Evolutionary conservation across 2,888 invertebrate genomes (phyloP).

Genomic region (Hemaris fuciformis): DNA sequence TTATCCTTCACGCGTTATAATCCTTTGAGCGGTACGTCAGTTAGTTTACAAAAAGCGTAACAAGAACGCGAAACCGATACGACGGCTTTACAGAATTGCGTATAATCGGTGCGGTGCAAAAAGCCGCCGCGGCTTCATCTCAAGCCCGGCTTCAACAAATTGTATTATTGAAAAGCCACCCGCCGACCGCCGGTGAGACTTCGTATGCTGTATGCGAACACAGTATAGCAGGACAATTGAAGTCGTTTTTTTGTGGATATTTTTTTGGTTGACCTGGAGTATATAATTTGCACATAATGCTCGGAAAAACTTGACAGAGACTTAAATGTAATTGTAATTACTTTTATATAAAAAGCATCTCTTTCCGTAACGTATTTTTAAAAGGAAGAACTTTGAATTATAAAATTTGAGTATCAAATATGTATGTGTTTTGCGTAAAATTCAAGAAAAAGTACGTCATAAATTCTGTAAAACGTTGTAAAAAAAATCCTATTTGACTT

Average conservation of each 20-base stretch:
- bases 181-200: neutral
- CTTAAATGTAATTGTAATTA: too few relatives aligned
- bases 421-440: too few relatives aligned
- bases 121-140: conserved; percentile 19
- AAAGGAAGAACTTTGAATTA: too few relatives aligned
- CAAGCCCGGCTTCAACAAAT: conserved; percentile 29
- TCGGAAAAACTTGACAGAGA: too few relatives aligned
- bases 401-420: too few relatives aligned
- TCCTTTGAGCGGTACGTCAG: neutral
- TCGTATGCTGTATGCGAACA: neutral
- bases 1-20: neutral
- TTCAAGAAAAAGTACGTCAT: too few relatives aligned
- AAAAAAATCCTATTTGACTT: too few relatives aligned
- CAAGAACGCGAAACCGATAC: conserved; percentile 33
- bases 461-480: too few relatives aligned
- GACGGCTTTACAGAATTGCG: conserved; percentile 29
- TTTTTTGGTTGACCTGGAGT: neutral
- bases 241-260: too few relatives aligned
- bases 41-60: conserved; percentile 6
- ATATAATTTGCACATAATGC: too few relatives aligned
- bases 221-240: neutral
- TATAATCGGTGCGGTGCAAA: conserved; percentile 35
- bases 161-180: conserved; percentile 35
- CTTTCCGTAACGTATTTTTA: too few relatives aligned
- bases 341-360: too few relatives aligned